These are phyloP conservation scores for Porites evermanni DNA, from an alignment of 92 coral and sea anemone species.

Conservation along the genomic window DNA sequence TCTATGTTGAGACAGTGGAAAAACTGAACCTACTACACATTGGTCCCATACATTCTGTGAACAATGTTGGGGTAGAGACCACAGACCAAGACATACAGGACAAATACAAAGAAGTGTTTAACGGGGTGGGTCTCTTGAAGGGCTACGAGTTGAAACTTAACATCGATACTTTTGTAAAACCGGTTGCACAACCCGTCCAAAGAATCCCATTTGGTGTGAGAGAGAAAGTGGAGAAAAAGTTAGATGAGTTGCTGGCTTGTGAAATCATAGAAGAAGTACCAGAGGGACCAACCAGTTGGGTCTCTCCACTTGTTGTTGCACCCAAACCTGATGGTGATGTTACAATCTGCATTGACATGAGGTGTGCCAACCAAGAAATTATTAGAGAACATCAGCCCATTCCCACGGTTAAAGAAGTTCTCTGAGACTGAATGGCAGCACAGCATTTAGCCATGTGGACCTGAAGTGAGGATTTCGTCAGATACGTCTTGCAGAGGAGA, in stretches of 20 bases:
- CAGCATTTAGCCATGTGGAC: too few relatives aligned
- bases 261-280: too few relatives aligned
- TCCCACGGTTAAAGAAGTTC: slow-evolving; percentile 34
- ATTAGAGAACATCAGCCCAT: slow-evolving; percentile 25
- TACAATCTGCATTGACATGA: slow-evolving; percentile 32
- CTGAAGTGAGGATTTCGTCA: too few relatives aligned
- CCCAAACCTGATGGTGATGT: slow-evolving; percentile 19
- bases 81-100: not conserved
- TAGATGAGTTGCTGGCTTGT: too few relatives aligned
- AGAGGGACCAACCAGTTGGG: not conserved
- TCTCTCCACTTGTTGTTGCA: too few relatives aligned
- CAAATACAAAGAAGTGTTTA: slow-evolving; percentile 22
- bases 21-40: not conserved
- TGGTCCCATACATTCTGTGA: slow-evolving; percentile 4
- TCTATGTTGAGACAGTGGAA: slow-evolving; percentile 1
- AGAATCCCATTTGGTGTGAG: slow-evolving; percentile 24
- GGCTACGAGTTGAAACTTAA: slow-evolving; percentile 10
- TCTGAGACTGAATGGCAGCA: not conserved
- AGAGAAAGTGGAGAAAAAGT: too few relatives aligned
- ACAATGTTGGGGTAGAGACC: not conserved
- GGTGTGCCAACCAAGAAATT: slow-evolving; percentile 24
- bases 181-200: slow-evolving; percentile 20
- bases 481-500: too few relatives aligned
- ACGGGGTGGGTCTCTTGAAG: slow-evolving; percentile 33
- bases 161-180: not conserved